phyloP scores from a whole-genome alignment of 1,140 invertebrate species.

The Neodiprion virginianus region DNA sequence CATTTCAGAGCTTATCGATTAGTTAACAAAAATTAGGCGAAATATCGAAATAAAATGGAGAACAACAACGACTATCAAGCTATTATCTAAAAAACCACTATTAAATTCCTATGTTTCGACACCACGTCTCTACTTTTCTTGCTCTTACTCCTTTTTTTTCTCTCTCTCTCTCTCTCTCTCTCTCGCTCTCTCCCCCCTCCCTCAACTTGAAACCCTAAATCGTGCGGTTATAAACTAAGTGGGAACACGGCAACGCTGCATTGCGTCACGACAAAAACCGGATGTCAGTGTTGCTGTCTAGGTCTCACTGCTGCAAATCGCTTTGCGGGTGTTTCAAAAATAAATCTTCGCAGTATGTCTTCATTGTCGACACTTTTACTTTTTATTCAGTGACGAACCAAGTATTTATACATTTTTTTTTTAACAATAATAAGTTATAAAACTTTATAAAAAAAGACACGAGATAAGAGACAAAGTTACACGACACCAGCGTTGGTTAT shows the following conservation, averaged over 20 bases:
- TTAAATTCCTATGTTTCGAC: conserved; percentile 41
- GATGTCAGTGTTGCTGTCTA: neutral
- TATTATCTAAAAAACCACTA: conserved; percentile 25
- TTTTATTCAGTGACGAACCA: too few species aligned
- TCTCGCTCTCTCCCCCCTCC: neutral
- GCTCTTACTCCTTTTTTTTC: conserved; percentile 34
- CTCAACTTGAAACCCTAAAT: neutral
- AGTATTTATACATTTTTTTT: too few species aligned
- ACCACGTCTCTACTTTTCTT: conserved; percentile 43
- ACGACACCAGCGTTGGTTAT: conserved; percentile 39
- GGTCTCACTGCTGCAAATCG: neutral
- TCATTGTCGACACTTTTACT: too few species aligned
- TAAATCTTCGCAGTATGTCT: neutral
- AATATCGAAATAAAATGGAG: too few species aligned
- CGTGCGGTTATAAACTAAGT: conserved; percentile 16
- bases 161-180: conserved; percentile 2
- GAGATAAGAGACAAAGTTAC: conserved; percentile 9
- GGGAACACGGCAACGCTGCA: conserved; percentile 27
- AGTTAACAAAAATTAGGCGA: conserved; percentile 35
- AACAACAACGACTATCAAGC: neutral
- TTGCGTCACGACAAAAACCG: conserved; percentile 13
- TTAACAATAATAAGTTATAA: too few species aligned
- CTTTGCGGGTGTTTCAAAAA: neutral
- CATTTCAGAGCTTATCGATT: conserved; percentile 53
- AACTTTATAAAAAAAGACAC: too few species aligned